Percentiles rank a stretch among this genome's conserved stretches.
These are phyloP conservation scores for human (Homo sapiens) DNA, from an alignment of 2,113 vertebrate species.

Conservation along the genomic window GRCh38 chr12:23671001-23671500, in stretches of 20 bases:
- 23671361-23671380: slow-evolving; percentile 62
- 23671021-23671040: background rate
- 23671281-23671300: slow-evolving; percentile 45
- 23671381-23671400: slow-evolving; percentile 50
- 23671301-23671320: slow-evolving; percentile 14
- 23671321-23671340: background rate
- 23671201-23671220: background rate
- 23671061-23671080: background rate
- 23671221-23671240: background rate
- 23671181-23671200: background rate
- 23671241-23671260: background rate
- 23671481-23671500: slow-evolving; percentile 77
- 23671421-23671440: slow-evolving; percentile 61
- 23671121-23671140: too few species aligned
- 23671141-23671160: background rate
- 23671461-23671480: slow-evolving; percentile 79
- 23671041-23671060: background rate
- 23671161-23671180: background rate
- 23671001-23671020: background rate
- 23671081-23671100: background rate
- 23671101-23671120: background rate
- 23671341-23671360: background rate
- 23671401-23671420: slow-evolving; percentile 51
- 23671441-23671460: slow-evolving; percentile 75
- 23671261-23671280: slow-evolving; percentile 27